These are phyloP conservation scores for Gymnosoma rotundatum DNA, from an alignment of 2,888 invertebrate genomes.

Conservation along the genomic window DNA sequence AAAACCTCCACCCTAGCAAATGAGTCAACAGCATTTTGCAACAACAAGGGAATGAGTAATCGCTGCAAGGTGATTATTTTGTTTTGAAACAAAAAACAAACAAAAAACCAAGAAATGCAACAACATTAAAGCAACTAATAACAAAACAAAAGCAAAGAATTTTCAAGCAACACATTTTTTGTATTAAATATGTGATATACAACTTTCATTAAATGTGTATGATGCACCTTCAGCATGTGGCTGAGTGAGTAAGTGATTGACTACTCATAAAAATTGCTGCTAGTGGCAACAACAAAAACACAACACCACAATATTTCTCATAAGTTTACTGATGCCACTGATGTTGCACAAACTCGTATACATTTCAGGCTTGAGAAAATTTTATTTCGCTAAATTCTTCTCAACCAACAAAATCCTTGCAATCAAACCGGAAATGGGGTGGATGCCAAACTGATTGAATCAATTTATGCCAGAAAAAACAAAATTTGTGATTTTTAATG, in stretches of 20 bases:
- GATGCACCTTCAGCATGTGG: constrained; percentile 1
- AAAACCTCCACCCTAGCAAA: constrained; percentile 4
- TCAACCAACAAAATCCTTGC: constrained; percentile 44
- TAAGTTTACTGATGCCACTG: not conserved
- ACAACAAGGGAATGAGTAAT: constrained; percentile 49
- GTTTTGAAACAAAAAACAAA: constrained; percentile 11
- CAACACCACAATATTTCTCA: not conserved
- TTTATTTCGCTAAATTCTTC: constrained; percentile 14
- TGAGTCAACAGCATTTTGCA: constrained; percentile 33
- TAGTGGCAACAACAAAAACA: constrained; percentile 23
- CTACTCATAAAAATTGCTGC: constrained; percentile 7
- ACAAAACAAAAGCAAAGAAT: not conserved
- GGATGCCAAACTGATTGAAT: constrained; percentile 80
- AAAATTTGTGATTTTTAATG: constrained; percentile 13
- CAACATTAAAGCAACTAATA: constrained; percentile 29
- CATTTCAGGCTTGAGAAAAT: constrained; percentile 58
- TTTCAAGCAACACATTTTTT: constrained; percentile 35
- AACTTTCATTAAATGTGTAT: constrained; percentile 21
- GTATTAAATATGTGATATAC: constrained; percentile 29
- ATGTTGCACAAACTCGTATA: constrained; percentile 29
- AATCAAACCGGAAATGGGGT: constrained; percentile 77
- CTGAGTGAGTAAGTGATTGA: constrained; percentile 5
- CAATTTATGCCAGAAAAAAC: constrained; percentile 67
- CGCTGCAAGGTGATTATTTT: constrained; percentile 26
- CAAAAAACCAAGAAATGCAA: constrained; percentile 55